phyloP scores from a whole-genome alignment of 2,888 invertebrate species.

The Enchytraeus crypticus region DNA sequence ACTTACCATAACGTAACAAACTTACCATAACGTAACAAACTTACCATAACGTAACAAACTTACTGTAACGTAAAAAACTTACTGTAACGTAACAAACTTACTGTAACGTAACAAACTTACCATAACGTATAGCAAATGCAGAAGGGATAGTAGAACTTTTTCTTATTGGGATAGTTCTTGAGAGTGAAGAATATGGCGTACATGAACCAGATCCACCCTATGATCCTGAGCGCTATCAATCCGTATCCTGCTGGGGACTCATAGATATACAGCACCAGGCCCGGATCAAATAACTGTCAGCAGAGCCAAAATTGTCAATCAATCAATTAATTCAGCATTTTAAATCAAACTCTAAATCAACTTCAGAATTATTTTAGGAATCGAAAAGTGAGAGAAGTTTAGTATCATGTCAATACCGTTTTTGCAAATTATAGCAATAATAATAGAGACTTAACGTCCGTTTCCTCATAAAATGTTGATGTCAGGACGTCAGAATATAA shows the following conservation, averaged over 20 bases:
- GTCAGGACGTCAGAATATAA: too few species aligned
- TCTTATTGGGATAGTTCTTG: constrained; percentile 73
- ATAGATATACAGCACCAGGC: constrained; percentile 77
- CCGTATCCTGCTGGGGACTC: constrained; percentile 84
- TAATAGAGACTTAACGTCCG: too few species aligned
- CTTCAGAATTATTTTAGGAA: background rate
- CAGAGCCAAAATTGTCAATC: constrained; percentile 13
- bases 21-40: too few species aligned
- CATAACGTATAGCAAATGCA: constrained; percentile 73
- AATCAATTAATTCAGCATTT: background rate
- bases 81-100: background rate
- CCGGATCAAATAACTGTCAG: constrained; percentile 75
- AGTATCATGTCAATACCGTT: too few species aligned
- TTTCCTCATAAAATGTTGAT: too few species aligned
- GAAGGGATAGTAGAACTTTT: constrained; percentile 73
- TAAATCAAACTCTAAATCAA: background rate
- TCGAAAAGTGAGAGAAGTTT: background rate
- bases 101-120: constrained; percentile 65
- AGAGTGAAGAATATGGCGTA: constrained; percentile 64
- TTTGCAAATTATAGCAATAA: too few species aligned
- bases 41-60: too few species aligned
- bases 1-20: too few species aligned
- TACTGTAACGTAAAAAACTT: background rate
- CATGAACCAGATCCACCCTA: constrained; percentile 75
- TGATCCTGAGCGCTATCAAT: constrained; percentile 61